Evolutionary conservation across 2,888 invertebrate species (phyloP).

Genomic region (Agriopis marginaria): DNA sequence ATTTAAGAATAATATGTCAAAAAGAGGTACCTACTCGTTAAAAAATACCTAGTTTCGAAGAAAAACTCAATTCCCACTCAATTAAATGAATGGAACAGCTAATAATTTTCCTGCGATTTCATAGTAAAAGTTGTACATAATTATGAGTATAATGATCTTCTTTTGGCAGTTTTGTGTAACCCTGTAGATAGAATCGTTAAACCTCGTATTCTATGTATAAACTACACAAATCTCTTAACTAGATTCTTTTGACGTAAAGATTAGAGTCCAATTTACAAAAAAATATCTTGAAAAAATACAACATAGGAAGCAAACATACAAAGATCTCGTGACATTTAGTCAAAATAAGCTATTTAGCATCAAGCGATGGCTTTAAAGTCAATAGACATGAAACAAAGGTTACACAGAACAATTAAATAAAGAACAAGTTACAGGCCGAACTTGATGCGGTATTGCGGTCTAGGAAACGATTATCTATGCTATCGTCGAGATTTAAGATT

Average conservation of each 20-base stretch:
- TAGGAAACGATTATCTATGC: conserved; percentile 24
- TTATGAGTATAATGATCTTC: no score
- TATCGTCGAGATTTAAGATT: conserved; percentile 17
- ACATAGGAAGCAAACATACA: background rate
- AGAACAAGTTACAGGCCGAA: conserved; percentile 1
- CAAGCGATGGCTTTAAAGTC: conserved; percentile 7
- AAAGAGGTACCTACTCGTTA: no score
- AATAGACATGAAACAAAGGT: conserved; percentile 17
- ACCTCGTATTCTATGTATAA: background rate
- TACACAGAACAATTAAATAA: conserved; percentile 12
- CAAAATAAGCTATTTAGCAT: conserved; percentile 15
- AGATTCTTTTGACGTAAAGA: background rate
- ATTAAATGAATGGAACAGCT: no score
- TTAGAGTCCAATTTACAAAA: background rate
- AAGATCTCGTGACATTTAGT: conserved; percentile 8
- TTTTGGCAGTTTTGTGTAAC: no score
- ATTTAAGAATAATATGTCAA: no score
- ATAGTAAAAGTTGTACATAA: no score
- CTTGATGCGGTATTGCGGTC: background rate
- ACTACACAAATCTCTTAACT: background rate
- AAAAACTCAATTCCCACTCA: no score
- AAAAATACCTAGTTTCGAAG: no score
- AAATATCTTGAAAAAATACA: background rate
- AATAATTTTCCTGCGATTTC: no score
- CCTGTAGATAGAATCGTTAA: no score